Percentiles rank a stretch among this genome's conserved stretches.
phyloP scores from a whole-genome alignment of 2,113 vertebrate species.

The Piprites chloris region DNA sequence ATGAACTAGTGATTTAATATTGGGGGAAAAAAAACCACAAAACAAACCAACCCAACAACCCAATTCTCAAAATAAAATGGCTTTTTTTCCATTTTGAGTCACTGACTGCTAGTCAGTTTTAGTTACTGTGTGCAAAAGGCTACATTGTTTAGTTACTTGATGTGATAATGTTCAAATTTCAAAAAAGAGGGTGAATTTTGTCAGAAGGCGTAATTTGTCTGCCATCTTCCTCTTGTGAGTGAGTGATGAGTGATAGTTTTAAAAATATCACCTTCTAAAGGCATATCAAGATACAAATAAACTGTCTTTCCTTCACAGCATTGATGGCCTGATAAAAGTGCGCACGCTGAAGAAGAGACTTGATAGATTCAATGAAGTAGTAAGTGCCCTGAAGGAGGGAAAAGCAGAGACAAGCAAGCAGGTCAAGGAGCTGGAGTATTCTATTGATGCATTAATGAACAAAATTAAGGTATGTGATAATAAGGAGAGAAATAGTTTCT shows the following conservation, averaged over 20 bases:
- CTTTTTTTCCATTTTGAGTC: neutral
- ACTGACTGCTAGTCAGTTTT: neutral
- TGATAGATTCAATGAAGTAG: slow-evolving; percentile 88
- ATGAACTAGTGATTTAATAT: neutral
- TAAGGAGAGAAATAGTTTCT: neutral
- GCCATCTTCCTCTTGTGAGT: neutral
- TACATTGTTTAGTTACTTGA: neutral
- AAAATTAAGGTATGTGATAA: slow-evolving; percentile 87
- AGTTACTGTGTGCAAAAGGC: neutral
- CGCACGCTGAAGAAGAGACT: slow-evolving; percentile 85
- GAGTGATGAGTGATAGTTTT: neutral
- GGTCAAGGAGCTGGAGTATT: slow-evolving; percentile 83
- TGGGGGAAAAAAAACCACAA: neutral
- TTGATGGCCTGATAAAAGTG: slow-evolving; percentile 91
- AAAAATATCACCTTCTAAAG: neutral
- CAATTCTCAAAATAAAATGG: neutral
- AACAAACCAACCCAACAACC: too few relatives aligned
- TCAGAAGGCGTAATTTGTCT: neutral
- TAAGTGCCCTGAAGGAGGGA: slow-evolving; percentile 88
- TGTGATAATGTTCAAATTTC: neutral
- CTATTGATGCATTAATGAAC: slow-evolving; percentile 80
- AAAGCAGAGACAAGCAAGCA: slow-evolving; percentile 88
- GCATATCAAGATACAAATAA: neutral
- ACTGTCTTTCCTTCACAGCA: slow-evolving; percentile 69
- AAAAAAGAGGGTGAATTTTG: neutral